Base-by-base conservation (phyloP, 2,113 vertebrate species). In the Chloroceryle aenea region DNA sequence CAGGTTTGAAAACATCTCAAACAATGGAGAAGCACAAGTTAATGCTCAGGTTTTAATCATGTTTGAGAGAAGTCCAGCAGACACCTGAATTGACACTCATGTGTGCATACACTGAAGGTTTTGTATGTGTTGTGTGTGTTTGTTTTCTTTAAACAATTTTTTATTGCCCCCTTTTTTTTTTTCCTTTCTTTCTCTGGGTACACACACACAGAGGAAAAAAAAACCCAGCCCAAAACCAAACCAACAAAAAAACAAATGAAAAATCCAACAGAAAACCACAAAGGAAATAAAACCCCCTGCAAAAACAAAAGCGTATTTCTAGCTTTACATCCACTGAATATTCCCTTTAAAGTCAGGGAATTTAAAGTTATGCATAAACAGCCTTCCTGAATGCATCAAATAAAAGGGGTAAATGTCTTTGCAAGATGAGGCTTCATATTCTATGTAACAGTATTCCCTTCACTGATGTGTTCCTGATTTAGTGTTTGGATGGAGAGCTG, bases 261-360 rank as follows among this genome's bases (percentile, higher is more conserved):
- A 45, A 45, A 45, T 18, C 43, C 17, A 45, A 58, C 20, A 18
- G 40, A 40, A 38, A 22, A 45, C 50, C 26, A 42, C 7, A 78
- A 66, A 12, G 12, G 7, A 13, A 3, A 23, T 34, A 48, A 48
- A 52, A 55, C 21, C 36, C 11, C 15, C 52, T 77, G 19, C 66
- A 74, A 87, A 95, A 87, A 86, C 93, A 94, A 93, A 90, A 63
- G 81, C 13, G 4, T 66, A 10, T 55, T 63, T 81, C 87, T 84
- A 43, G 5, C 36, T 40, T 89, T 56, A 52, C 21, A 43, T 10
- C 1, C 2, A 7, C 73, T 93, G 81, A 87, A 89, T 91, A 95
- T 95, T 94, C 93, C 53, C 78, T 92, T 93, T 90, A 91, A 93
- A 94, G 85, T 93, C 43, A 29, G 27, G 47, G 69, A 63, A 55